Base-by-base conservation (phyloP, 2,888 invertebrate genomes). In the Gisinianus flammeolus region DNA sequence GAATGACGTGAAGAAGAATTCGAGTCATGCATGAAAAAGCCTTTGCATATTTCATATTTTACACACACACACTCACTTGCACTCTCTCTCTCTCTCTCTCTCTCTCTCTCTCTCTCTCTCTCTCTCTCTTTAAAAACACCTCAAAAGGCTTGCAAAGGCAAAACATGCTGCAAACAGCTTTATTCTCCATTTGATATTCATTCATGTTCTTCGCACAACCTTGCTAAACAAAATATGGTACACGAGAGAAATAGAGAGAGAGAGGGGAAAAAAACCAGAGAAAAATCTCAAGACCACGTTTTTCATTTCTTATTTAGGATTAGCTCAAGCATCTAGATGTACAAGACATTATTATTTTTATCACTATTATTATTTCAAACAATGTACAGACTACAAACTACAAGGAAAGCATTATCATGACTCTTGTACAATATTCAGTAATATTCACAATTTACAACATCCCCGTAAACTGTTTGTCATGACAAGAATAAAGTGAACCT, bases 21-120 rank as follows among this genome's bases (percentile, higher is more conserved):
- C 62, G 12, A 62, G 62, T 62, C 62, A 62, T 62, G 62, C 44
- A 44, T 44, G 44, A 44, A 44, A 44, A 44, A 44, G 19, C 44
- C 44, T 44, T 44, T 19, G 44, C 44, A 44, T 19, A 44, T 44
- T 44, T 44, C 6, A n/a, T n/a, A n/a, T 6, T 19, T 44, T 44
- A 44, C 44, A 44, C n/a, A 44, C 6, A 4, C 8, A 6, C 1
- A 44, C n/a, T 4, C 44, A 44, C 44, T 16, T 44, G 6, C 6
- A 44, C 44, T 44, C 19, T n/a, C 19, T 44, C 44, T 44, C 19
- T 2, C 6, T 44, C 44, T 16, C 44, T 44, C 12, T n/a, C n/a
- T n/a, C n/a, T n/a, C n/a, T n/a, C n/a, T n/a, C n/a, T n/a, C 35
- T 8, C 35, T 8, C 35, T 35, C 35, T n/a, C 35, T 16, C 44